Evolutionary conservation across 2,113 vertebrate genomes (phyloP).

Genomic region (Coregonus clupeaformis): DNA sequence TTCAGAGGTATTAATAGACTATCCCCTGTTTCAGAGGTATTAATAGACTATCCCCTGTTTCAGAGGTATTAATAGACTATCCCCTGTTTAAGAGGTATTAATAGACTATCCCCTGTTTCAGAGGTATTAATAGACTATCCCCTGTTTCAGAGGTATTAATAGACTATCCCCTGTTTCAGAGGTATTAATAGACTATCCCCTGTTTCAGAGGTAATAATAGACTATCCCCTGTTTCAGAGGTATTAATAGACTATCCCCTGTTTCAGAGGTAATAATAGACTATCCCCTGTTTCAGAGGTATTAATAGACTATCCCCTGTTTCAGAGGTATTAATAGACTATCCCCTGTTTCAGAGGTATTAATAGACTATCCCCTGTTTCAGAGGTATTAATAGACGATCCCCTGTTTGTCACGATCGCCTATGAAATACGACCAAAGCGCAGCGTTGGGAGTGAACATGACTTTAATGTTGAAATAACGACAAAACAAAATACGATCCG

Average conservation of each 20-base stretch:
- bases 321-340: slow-evolving; percentile 55
- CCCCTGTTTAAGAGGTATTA: slow-evolving; percentile 53
- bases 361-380: slow-evolving; percentile 5
- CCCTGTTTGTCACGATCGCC: too few relatives aligned
- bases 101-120: slow-evolving; percentile 30
- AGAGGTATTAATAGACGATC: slow-evolving; percentile 53
- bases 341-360: slow-evolving; percentile 51
- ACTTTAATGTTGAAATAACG: too few relatives aligned
- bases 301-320: slow-evolving; percentile 1
- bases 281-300: slow-evolving; percentile 47
- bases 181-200: neutral
- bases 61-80: slow-evolving; percentile 55
- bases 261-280: slow-evolving; percentile 58
- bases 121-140: slow-evolving; percentile 38
- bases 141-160: slow-evolving; percentile 57
- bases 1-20: slow-evolving; percentile 58
- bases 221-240: slow-evolving; percentile 45
- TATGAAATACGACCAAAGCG: too few relatives aligned
- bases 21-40: slow-evolving; percentile 49
- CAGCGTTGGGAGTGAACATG: too few relatives aligned
- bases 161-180: slow-evolving; percentile 45
- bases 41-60: neutral
- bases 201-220: slow-evolving; percentile 59
- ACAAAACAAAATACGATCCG: too few relatives aligned
- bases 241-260: neutral